Base-by-base conservation (phyloP, 2,113 vertebrate species). In the Menidia beryllina region DNA sequence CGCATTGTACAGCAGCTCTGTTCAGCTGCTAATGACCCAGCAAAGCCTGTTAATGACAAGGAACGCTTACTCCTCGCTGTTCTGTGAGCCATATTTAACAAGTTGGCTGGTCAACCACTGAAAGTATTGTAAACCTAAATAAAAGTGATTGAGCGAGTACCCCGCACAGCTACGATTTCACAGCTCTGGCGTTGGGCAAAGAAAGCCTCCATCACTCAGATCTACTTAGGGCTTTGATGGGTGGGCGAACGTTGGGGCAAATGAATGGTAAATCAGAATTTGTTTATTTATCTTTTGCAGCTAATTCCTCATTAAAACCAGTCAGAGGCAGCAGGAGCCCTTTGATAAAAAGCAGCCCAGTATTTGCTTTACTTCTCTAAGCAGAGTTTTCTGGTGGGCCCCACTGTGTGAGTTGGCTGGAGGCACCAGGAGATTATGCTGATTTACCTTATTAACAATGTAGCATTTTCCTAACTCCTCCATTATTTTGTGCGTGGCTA, bases 291-390 rank as follows among this genome's bases (percentile, higher is more conserved):
- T 85, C 69, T 83, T 81, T 81, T 66, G 14, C 72, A 72, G 63
- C 87, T 88, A 88, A 90, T 91, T 90, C 80, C 86, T 91, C 91
- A 89, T 91, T 91, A 89, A 85, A 89, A 82, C 26, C 61, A 38
- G 78, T 88, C 66, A 15, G 59, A 65, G 75, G 73, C 89, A 78
- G 85, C 88, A 82, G 87, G 90, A 69, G 80, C 58, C 52, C 88
- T 92, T 92, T 92, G 91, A 91, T 83, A 82, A 38, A 67, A 67
- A 61, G 79, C 61, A 76, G 68, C 77, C 9, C 77, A n/a, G 78
- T 85, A 81, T 88, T 88, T 88, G 84, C 85, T 82, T 85, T 74
- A 72, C 85, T 87, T 88, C 75, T 81, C 76, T 62, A 13, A 72
- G 71, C 66, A 60, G 59, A 68, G 65, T 87, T 83, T 59, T 86